Conservation (phyloP, 2,113 vertebrate genomes). For the Aplodontia rufa region DNA sequence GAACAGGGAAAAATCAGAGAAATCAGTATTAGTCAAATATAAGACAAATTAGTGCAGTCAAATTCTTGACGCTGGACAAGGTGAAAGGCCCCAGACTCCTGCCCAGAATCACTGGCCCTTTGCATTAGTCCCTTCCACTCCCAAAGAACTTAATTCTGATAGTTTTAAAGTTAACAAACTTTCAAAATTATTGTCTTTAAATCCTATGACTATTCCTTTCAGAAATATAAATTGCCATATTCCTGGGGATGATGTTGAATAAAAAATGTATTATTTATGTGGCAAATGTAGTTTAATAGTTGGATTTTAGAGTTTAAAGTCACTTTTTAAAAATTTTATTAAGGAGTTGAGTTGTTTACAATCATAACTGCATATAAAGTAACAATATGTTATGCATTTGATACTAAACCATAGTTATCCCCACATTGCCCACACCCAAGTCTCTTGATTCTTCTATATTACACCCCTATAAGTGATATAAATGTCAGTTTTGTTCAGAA, state of each 20-base stretch:
- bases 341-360: no score
- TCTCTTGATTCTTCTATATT: no score
- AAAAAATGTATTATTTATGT: not conserved
- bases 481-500: no score
- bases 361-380: no score
- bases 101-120: not conserved
- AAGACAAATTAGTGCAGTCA: conserved; percentile 6
- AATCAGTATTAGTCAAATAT: conserved; percentile 61
- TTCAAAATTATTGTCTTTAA: conserved; percentile 9
- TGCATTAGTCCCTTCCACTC: not conserved
- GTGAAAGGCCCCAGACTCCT: not conserved
- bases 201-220: not conserved
- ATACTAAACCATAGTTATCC: no score
- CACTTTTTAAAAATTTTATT: no score
- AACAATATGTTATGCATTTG: no score
- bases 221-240: not conserved
- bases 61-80: not conserved
- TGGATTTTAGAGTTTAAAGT: not conserved
- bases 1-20: conserved; percentile 75
- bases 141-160: not conserved
- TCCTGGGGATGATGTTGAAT: not conserved
- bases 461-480: no score
- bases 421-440: no score
- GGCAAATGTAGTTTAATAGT: not conserved
- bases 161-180: not conserved